These are phyloP conservation scores for Blastomussa wellsi DNA, from an alignment of 92 coral and sea anemone genomes.

Conservation along the genomic window DNA sequence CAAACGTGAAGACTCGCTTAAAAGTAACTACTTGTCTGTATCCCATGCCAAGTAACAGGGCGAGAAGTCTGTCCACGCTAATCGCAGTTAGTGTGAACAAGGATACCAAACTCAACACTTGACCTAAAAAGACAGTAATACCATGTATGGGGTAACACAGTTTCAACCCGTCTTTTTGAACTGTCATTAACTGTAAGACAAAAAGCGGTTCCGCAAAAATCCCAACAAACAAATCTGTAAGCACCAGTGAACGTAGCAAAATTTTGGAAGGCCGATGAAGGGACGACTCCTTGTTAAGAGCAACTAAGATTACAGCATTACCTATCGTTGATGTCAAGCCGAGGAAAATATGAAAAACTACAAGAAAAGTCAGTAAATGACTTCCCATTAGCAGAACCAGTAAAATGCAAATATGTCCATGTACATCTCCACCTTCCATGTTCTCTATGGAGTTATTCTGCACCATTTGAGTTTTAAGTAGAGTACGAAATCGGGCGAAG, in stretches of 20 bases:
- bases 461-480: too few relatives aligned
- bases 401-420: not conserved
- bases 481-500: not conserved
- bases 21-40: conserved; percentile 6
- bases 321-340: too few relatives aligned
- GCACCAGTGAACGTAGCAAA: too few relatives aligned
- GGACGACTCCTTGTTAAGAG: too few relatives aligned
- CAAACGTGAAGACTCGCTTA: not conserved
- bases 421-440: not conserved
- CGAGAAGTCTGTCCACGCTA: conserved; percentile 7
- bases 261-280: too few relatives aligned
- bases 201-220: not conserved
- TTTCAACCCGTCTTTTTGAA: too few relatives aligned
- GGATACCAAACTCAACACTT: not conserved
- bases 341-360: too few relatives aligned
- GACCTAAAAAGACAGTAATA: too few relatives aligned
- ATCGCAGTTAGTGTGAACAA: not conserved
- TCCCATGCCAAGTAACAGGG: not conserved
- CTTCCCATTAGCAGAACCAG: not conserved
- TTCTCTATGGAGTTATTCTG: not conserved
- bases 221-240: not conserved
- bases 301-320: too few relatives aligned
- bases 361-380: too few relatives aligned
- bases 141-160: too few relatives aligned
- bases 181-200: not conserved